Evolutionary conservation across 2,113 vertebrate genomes (phyloP), one percentile per base, ranked within the genome.

Genomic region (Zosterops lateralis): DNA sequence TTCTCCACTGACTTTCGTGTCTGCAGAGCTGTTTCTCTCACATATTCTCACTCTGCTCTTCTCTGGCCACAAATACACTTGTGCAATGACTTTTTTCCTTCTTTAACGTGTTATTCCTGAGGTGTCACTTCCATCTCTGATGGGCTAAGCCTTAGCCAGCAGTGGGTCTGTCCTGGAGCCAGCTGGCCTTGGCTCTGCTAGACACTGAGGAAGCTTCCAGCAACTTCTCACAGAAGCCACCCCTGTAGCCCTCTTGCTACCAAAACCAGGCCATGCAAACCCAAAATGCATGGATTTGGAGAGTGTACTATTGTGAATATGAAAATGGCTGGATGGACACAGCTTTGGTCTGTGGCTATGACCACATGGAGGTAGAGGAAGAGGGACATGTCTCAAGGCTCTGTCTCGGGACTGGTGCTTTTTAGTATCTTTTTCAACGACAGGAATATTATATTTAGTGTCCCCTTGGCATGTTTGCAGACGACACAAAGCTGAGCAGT

Each of bases 381-480:
- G 19, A 66, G 24, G 19, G 12, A 4, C 25, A 16, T 20, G 10
- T 45, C 28, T 73, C 22, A 21, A 38, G 28, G 28, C 19, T 60
- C 53, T 67, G 24, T 67, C 53, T 67, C n/a, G 53, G 14, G n/a
- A 53, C 15, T 34, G 9, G 4, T 65, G 32, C 8, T 32, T 66
- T 88, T 88, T 31, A 19, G 19, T 24, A 51, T 19, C 8, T 19
- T 73, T 51, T 45, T 38, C 51, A 67, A 7, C 34, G n/a, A n/a
- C 24, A 40, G n/a, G 36, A 45, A 17, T 24, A 31, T 17, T 24
- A 53, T 19, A 38, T 20, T 0, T 0, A n/a, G 28, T n/a, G 45
- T 8, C 25, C 5, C 45, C 32, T 47, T 66, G 29, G 24, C n/a
- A 40, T 17, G 20, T 67, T 21, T 60, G 24, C 29, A 74, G n/a